Percentiles rank a stretch among this genome's conserved stretches.
These are phyloP conservation scores for Tholera decimalis DNA, from an alignment of 2,888 invertebrate genomes.

Conservation along the genomic window DNA sequence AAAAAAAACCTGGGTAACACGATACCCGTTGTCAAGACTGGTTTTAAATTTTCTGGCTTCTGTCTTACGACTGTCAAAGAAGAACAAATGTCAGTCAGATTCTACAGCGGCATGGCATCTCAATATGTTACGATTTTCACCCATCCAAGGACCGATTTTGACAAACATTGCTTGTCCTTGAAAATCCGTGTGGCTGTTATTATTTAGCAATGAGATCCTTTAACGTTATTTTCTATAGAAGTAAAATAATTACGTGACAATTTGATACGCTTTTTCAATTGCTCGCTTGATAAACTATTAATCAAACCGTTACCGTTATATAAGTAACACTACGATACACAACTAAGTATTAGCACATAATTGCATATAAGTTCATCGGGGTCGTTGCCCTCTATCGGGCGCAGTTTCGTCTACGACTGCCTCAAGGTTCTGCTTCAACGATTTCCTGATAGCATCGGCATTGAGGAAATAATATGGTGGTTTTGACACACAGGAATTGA, in stretches of 20 bases:
- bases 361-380: slow-evolving; percentile 36
- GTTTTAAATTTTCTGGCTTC: no score
- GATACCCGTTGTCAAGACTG: no score
- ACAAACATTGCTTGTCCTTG: no score
- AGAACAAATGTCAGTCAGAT: no score
- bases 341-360: slow-evolving; percentile 28
- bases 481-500: slow-evolving; percentile 31
- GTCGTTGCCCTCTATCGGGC: slow-evolving; percentile 48
- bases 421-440: slow-evolving; percentile 45
- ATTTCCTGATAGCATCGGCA: slow-evolving; percentile 52
- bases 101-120: no score
- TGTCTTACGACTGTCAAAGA: no score
- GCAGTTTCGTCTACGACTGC: slow-evolving; percentile 42
- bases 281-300: background rate
- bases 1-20: no score
- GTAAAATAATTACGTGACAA: slow-evolving; percentile 2
- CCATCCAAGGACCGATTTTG: no score
- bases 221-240: no score
- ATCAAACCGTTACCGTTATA: background rate
- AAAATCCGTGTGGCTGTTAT: no score
- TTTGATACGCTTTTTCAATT: background rate
- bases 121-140: no score
- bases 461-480: slow-evolving; percentile 48
- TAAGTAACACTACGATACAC: slow-evolving; percentile 7
- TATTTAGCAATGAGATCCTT: no score